Evolutionary conservation across 92 coral and sea anemone genomes (phyloP).

Genomic region (Diadumene lineata): DNA sequence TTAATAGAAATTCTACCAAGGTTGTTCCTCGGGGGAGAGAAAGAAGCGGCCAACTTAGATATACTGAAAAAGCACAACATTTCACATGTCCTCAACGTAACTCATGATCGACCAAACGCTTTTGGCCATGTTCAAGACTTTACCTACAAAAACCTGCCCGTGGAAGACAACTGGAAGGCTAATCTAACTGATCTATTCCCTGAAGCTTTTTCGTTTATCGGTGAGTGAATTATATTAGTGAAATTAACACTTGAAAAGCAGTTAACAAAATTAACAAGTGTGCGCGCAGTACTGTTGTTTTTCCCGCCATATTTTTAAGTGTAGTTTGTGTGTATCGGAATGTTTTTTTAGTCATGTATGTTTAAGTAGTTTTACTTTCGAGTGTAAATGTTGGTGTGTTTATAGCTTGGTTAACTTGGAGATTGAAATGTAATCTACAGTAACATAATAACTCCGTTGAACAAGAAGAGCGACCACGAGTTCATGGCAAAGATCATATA

Average conservation of each 20-base stretch:
- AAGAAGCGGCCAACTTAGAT: conserved; percentile 88
- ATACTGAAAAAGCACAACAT: conserved; percentile 78
- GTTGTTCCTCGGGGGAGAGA: conserved; percentile 87
- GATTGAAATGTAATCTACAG: neutral
- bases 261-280: conserved; percentile 9
- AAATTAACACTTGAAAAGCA: conserved; percentile 1
- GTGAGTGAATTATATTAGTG: conserved; percentile 35
- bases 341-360: neutral
- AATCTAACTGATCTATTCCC: conserved; percentile 84
- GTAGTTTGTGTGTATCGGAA: neutral
- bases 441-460: neutral
- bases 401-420: neutral
- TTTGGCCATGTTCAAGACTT: conserved; percentile 88
- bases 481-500: neutral
- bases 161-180: conserved; percentile 94
- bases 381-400: neutral
- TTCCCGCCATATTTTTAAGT: conserved; percentile 27
- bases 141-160: conserved; percentile 95
- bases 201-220: conserved; percentile 97
- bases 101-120: conserved; percentile 93
- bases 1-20: conserved; percentile 86
- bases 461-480: neutral
- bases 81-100: conserved; percentile 82
- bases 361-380: conserved; percentile 4
- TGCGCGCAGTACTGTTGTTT: neutral